Base-by-base conservation (phyloP, 2,888 invertebrate genomes). In the Parnassius smintheus region DNA sequence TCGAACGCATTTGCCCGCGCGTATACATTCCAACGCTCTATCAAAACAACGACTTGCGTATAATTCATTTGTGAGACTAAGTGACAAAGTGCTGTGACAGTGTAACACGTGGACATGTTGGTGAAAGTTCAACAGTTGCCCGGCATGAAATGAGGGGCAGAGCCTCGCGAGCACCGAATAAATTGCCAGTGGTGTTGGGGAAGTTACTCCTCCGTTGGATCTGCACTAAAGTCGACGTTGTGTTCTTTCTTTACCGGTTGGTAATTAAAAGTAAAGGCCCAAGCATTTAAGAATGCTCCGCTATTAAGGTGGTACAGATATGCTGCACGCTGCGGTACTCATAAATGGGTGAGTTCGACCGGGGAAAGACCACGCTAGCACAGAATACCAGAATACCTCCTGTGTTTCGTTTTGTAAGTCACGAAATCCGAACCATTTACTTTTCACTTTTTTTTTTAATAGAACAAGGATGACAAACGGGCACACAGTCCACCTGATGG, bases 241-340 rank as follows among this genome's bases (percentile, higher is more conserved):
- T 93, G 79, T 92, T 93, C 75, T 89, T 94, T 75, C 88, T 94
- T 74, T 93, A 94, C 85, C 93, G 94, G 86, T 94, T 93, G 75
- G 93, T 93, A 45, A 45, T 56, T 56, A 50, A 25, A 45, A 55
- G 55, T 60, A 61, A 50, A 11, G 7, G 1, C 0, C 2, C 0
- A 35, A 35, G 7, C 35, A 35, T 35, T 35, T 7, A 35, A 35
- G 35, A 35, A 35, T 35, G 4, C 35, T 35, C 1, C 7, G 7
- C 35, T 35, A 35, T 35, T 35, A 35, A 35, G 35, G 35, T 25
- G 25, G 25, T 35, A 35, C 7, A 35, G 35, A 35, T 0, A 35
- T 2, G 25, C 25, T 25, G 35, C 1, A 7, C 7, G 25, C 3
- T 35, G 4, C 7, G 35, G 4, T 4, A 7, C 35, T 35, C 35